Base-by-base conservation (phyloP, 2,888 invertebrate genomes). In the Hemicrepidius hirtus region DNA sequence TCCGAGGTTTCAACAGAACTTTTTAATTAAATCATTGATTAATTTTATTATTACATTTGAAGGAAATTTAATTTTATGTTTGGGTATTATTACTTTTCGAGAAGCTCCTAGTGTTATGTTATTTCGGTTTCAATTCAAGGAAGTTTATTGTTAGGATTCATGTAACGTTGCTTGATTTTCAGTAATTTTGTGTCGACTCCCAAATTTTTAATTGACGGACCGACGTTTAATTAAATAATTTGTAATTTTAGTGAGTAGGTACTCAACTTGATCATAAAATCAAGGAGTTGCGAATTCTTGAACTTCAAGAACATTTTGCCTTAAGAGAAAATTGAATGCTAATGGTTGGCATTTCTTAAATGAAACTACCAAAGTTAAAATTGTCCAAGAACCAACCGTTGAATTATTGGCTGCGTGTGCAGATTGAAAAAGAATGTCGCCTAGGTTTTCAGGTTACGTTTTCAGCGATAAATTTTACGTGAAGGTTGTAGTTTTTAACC, bases 1-100 rank as follows among this genome's bases (percentile, higher is more conserved):
- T 18, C 24, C 3, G 32, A 6, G 28, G 57, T 13, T 32, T 35
- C 16, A 35, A 57, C 13, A 57, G 18, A 40, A 59, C 59, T 59
- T 59, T 59, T 55, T 55, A 59, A 59, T 59, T 37, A 21, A 35
- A 12, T 21, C 18, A 7, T 35, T 59, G 21, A 59, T 59, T 59
- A 59, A 59, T 59, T 59, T n/a, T 16, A 59, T 28, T 53, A n/a
- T 53, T 28, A 21, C 12, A 16, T 28, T n/a, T n/a, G 4, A n/a
- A 28, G 7, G 28, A 28, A 9, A 53, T 28, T 28, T 32, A 53
- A 44, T 44, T 44, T 44, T 18, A 24, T 24, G 18, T 44, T 13
- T 13, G 10, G n/a, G 16, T 16, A 44, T 16, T 18, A 18, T 44
- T 44, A 16, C 40, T 1, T 28, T 28, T 3, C 32, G 4, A 32